Percentiles rank a stretch among this genome's conserved stretches.
Evolutionary conservation across 1,140 invertebrate genomes (phyloP).

Genomic region (Gryllus bimaculatus): DNA sequence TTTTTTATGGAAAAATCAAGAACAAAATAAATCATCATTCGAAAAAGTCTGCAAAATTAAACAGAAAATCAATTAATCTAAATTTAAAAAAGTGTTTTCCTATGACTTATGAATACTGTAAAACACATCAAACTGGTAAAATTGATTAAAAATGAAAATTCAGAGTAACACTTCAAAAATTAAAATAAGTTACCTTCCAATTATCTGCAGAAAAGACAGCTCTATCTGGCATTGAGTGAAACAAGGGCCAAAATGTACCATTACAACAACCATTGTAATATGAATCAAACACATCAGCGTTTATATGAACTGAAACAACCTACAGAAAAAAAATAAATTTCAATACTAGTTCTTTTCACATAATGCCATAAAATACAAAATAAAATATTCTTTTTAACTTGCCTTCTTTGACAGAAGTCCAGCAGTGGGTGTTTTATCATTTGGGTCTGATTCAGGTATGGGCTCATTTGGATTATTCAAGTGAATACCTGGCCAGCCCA

Average conservation of each 20-base stretch:
- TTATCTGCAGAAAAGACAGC: constrained; percentile 68
- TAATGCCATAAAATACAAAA: not conserved
- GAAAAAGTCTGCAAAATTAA: not conserved
- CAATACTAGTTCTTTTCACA: not conserved
- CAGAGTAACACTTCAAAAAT: not conserved
- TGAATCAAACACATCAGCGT: constrained; percentile 62
- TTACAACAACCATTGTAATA: constrained; percentile 91
- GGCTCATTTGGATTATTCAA: constrained; percentile 57
- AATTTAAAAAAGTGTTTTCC: not conserved
- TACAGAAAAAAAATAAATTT: constrained; percentile 33
- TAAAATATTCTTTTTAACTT: not conserved
- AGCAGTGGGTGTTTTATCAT: constrained; percentile 73
- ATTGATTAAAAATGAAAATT: not conserved
- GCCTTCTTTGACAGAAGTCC: constrained; percentile 73
- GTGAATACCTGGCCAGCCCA: constrained; percentile 82
- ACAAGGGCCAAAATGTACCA: constrained; percentile 83
- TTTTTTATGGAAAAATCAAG: no score
- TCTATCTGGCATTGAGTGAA: constrained; percentile 80
- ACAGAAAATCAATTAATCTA: not conserved
- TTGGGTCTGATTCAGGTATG: constrained; percentile 77
- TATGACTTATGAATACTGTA: no score
- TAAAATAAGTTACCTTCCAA: constrained; percentile 46
- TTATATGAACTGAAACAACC: constrained; percentile 70
- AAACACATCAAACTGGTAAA: no score
- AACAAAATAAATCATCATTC: no score